Conservation (phyloP, 2,797 vertebrate genomes). For the Novumbra hubbsi region DNA sequence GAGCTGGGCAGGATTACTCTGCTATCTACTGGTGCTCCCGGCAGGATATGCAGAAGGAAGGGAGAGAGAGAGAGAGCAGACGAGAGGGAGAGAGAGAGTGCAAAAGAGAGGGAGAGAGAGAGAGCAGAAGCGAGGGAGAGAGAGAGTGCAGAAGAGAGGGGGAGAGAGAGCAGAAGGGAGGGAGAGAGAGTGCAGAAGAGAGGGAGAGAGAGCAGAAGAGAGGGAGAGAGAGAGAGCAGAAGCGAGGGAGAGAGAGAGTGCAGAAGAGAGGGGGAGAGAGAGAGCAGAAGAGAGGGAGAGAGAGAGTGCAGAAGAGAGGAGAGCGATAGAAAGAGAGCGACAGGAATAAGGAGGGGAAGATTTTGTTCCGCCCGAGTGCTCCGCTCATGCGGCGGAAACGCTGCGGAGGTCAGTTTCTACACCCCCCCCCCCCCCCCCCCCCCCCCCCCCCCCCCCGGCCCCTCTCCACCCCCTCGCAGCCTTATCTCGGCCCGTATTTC, state of each 20-base stretch:
- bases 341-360: constrained; percentile 57
- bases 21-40: background rate
- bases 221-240: background rate
- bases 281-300: background rate
- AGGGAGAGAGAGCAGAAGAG: background rate
- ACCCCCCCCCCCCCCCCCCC: constrained; percentile 15
- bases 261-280: background rate
- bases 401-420: constrained; percentile 64
- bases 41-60: background rate
- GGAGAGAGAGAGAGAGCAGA: background rate
- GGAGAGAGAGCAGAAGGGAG: constrained; percentile 37
- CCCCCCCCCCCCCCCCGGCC: background rate
- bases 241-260: background rate
- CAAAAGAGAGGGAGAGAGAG: constrained; percentile 28
- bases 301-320: too few species aligned
- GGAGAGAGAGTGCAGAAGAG: background rate
- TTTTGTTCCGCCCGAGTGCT: constrained; percentile 64
- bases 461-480: constrained; percentile 15
- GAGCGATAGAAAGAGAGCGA: constrained; percentile 9
- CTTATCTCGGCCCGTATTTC: constrained; percentile 32
- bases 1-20: constrained; percentile 3
- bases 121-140: constrained; percentile 48
- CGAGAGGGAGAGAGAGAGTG: background rate
- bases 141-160: constrained; percentile 49
- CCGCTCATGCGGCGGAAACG: constrained; percentile 61